Base-by-base conservation (phyloP, 2,888 invertebrate genomes). In the Oscheius onirici region DNA sequence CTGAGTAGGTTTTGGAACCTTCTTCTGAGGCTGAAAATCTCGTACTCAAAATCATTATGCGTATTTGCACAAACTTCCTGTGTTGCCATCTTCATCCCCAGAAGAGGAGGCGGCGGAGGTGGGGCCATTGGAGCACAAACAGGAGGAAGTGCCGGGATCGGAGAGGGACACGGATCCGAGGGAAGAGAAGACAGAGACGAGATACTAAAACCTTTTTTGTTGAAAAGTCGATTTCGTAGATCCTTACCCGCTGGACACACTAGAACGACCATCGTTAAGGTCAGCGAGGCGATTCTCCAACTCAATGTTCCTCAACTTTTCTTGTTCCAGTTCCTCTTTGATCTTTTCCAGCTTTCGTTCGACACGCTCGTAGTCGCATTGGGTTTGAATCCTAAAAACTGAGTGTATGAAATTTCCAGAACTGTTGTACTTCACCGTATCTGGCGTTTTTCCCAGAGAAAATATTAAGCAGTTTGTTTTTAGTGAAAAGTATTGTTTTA, bases 1-100 rank as follows among this genome's bases (percentile, higher is more conserved):
- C 88, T 94, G 94, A 5, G 93, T 92, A 0, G 97, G 94, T 83
- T 94, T 93, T 13, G 97, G 97, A 71, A 95, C 93, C 89, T 95
- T 94, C 89, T 83, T 84, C 61, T 66, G 63, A 15, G 71, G 54
- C 40, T 63, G 34, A 44, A 34, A 34, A 8, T 34, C 34, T 34
- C 8, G 34, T 34, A 8, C 22, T 26, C 72, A 20, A 72, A 68
- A 69, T 71, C 43, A 65, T 54, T 2, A 17, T 55, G 15, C 24
- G 17, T 11, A 54, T 28, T 40, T 34, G 46, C 60, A 49, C 28
- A 63, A 1, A 54, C 44, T 43, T 69, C 60, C 20, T 41, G 41
- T 17, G 69, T 58, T 11, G 58, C 34, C 17, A 46, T 15, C 43
- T 40, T 44, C 41, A 52, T 40, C 49, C 69, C 58, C 17, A 63